Base-by-base conservation (phyloP, 1,140 invertebrate genomes). In the Heliconius melpomene region DNA sequence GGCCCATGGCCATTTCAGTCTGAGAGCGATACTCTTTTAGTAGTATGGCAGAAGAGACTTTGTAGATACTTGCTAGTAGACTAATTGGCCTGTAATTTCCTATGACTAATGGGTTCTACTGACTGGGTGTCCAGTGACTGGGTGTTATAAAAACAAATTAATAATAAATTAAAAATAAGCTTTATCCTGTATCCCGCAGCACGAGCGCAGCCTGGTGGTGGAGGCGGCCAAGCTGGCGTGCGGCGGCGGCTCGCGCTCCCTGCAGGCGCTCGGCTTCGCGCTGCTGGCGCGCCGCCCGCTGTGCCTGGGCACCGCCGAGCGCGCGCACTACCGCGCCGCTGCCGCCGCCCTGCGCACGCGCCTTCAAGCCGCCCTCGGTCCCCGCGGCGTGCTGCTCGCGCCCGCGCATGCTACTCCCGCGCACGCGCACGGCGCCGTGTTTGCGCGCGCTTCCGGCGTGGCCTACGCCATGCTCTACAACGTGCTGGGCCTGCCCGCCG, bases 391-490 rank as follows among this genome's bases (percentile, higher is more conserved):
- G 29, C 92, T 98, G n/a, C 87, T 98, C 2, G 97, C 96, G 86
- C 98, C 98, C 13, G 96, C 96, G 7, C 96, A 96, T 92, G 95
- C 11, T 90, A 16, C 3, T 1, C 13, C 40, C 40, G 40, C 40
- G 40, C 95, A 96, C 1, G 95, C 96, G 75, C 96, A 97, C 87
- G 93, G 95, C 74, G 95, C 96, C 82, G 95, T 96, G 32, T 89
- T 96, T 74, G 86, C 96, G 70, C 95, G 95, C 16, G 91, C 96
- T 13, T 94, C 96, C 72, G 96, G 96, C 78, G 96, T 96, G 60
- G 90, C 96, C 20, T 98, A 98, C 91, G 96, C 96, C 3, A 96
- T 96, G 82, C 88, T 98, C 32, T 97, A 97, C 85, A 98, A 98
- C 94, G 93, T 96, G 2, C 90, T 98, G 1, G 96, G 96, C 2